Evolutionary conservation across 1,140 invertebrate species (phyloP), one percentile per base, ranked within the genome.

Genomic region (Drosophila orosa): DNA sequence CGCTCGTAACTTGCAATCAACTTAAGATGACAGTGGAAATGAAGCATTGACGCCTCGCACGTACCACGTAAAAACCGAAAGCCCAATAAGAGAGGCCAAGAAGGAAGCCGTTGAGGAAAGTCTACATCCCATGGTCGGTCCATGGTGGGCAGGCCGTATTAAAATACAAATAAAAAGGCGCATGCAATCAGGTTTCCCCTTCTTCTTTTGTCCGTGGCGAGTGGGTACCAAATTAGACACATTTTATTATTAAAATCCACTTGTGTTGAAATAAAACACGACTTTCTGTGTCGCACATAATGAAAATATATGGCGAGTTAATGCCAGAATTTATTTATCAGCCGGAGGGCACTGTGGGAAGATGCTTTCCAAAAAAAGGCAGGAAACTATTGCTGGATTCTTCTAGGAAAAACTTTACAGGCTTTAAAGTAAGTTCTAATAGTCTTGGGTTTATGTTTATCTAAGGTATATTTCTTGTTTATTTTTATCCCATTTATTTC

Each of bases 1-100:
- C 72, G 90, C 78, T 91, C 90, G 90, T 91, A 91, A 91, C 87
- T 91, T 91, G 90, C 90, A 91, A 91, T 91, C 90, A 91, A 90
- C 80, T 90, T 91, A 91, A 91, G 90, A 91, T 91, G 90, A 91
- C 90, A 91, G 85, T 75, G 90, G 72, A 91, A 91, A 91, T 91
- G 90, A 91, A 91, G 90, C 90, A 91, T 91, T 91, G 90, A 91
- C 90, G 87, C 80, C 72, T 79, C 90, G 90, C 90, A 91, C 90
- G 90, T 90, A 89, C 84, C 85, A 90, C 61, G 47, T 45, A 59
- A 27, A 58, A 42, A 40, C 44, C 29, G 72, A 69, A 54, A 63
- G 55, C 56, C 44, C 48, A 54, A 63, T 50, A 54, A 65, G 44
- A 45, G 56, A 35, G 31, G 71, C n/a, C 37, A 56, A 62, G 61